These are phyloP conservation scores for Brachyistius frenatus DNA, from an alignment of 2,113 vertebrate species.

Conservation along the genomic window DNA sequence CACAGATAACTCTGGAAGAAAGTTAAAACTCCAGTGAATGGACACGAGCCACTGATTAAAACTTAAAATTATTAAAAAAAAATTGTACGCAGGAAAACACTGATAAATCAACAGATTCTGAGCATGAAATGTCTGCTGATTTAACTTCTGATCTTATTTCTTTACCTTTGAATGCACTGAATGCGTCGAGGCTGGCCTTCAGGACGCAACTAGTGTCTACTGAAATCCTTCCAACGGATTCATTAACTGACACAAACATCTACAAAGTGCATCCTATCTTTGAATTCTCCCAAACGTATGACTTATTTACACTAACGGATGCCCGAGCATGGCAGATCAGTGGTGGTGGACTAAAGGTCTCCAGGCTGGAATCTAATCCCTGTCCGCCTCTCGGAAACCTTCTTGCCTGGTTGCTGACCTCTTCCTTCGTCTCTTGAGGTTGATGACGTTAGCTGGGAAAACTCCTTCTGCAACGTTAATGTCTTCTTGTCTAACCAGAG, in stretches of 20 bases:
- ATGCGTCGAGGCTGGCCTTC: constrained; percentile 38
- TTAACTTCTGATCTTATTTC: constrained; percentile 34
- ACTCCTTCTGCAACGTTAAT: constrained; percentile 9
- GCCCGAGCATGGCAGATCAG: constrained; percentile 56
- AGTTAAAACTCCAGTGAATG: not conserved
- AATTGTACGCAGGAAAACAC: constrained; percentile 70
- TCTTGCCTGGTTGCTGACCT: constrained; percentile 27
- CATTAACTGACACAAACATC: constrained; percentile 36
- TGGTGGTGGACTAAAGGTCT: constrained; percentile 12
- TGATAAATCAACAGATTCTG: constrained; percentile 56
- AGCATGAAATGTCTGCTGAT: constrained; percentile 76
- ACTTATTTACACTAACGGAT: constrained; percentile 56
- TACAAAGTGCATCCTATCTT: constrained; percentile 45
- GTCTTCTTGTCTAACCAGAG: constrained; percentile 86
- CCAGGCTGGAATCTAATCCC: constrained; percentile 16
- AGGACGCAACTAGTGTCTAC: constrained; percentile 35
- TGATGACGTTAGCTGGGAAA: constrained; percentile 24
- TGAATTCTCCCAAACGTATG: constrained; percentile 3
- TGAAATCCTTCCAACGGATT: constrained; percentile 14
- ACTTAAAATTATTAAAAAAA: not conserved
- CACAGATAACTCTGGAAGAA: not conserved
- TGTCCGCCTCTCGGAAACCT: constrained; percentile 30
- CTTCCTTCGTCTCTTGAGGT: constrained; percentile 5
- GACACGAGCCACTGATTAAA: not conserved
- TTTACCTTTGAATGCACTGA: constrained; percentile 64